These are phyloP conservation scores for Physocephala rufipes DNA, from an alignment of 2,888 invertebrate species.

Conservation along the genomic window DNA sequence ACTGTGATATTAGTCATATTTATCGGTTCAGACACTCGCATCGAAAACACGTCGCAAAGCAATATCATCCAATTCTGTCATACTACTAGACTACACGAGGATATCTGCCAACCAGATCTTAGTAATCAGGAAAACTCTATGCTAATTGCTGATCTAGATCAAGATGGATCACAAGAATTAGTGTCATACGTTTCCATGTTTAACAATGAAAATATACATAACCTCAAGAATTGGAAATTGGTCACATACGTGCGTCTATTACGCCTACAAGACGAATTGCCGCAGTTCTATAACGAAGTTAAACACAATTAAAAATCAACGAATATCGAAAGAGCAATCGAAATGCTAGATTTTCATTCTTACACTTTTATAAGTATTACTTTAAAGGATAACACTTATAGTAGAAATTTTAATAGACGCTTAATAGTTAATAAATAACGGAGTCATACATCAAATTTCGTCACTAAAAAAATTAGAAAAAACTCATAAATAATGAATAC, in stretches of 20 bases:
- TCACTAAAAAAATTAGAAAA: too few species aligned
- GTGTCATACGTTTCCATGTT: conserved; percentile 80
- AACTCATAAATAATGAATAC: too few species aligned
- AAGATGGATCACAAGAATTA: conserved; percentile 79
- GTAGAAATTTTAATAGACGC: too few species aligned
- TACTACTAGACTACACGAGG: conserved; percentile 51
- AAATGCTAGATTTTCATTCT: conserved; percentile 22
- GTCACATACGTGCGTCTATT: conserved; percentile 76
- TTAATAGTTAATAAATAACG: too few species aligned
- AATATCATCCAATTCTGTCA: conserved; percentile 79
- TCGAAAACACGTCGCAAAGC: conserved; percentile 82
- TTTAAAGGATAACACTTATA: background rate
- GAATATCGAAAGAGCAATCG: background rate
- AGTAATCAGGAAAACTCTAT: conserved; percentile 78
- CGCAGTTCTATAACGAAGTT: conserved; percentile 72
- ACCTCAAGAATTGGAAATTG: conserved; percentile 69
- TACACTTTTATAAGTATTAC: conserved; percentile 21
- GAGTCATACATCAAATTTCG: too few species aligned
- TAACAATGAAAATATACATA: conserved; percentile 54
- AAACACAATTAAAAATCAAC: conserved; percentile 42
- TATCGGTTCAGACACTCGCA: conserved; percentile 77
- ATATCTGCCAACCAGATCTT: conserved; percentile 78
- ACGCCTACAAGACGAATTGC: conserved; percentile 77
- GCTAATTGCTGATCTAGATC: conserved; percentile 78
- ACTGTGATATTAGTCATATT: conserved; percentile 81